phyloP scores from a whole-genome alignment of 1,140 invertebrate species.

The Neuroterus valhalla region DNA sequence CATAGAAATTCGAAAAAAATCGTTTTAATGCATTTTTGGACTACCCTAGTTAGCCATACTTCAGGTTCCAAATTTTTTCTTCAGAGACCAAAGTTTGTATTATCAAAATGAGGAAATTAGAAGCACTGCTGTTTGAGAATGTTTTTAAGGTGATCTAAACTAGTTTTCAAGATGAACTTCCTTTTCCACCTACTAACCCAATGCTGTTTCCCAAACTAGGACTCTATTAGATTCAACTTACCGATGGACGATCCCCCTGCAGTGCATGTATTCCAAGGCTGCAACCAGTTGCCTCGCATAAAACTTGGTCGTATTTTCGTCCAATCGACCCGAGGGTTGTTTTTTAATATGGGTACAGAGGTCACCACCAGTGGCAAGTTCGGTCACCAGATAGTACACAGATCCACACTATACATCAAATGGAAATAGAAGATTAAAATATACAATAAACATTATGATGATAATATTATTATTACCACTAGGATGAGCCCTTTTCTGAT shows the following conservation, averaged over 20 bases:
- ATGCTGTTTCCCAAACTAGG: neutral
- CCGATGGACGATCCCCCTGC: slow-evolving; percentile 81
- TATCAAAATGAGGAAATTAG: too few relatives aligned
- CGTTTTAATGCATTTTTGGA: too few relatives aligned
- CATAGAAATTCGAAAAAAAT: too few relatives aligned
- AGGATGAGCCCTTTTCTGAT: too few relatives aligned
- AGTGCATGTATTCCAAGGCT: slow-evolving; percentile 82
- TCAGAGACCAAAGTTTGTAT: too few relatives aligned
- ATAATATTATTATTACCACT: too few relatives aligned
- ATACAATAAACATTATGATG: too few relatives aligned
- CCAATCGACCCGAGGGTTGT: slow-evolving; percentile 77
- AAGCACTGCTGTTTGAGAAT: too few relatives aligned
- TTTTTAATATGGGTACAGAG: slow-evolving; percentile 79
- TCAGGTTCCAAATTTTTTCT: too few relatives aligned
- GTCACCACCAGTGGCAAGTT: slow-evolving; percentile 81
- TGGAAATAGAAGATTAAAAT: neutral
- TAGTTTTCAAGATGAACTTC: neutral
- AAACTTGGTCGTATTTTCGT: slow-evolving; percentile 76
- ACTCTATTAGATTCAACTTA: slow-evolving; percentile 61
- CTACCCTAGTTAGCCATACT: too few relatives aligned
- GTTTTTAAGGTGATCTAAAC: neutral
- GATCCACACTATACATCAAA: slow-evolving; percentile 73
- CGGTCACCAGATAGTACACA: slow-evolving; percentile 81
- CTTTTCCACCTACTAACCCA: neutral
- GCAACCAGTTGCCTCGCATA: slow-evolving; percentile 81